Evolutionary conservation across 2,888 invertebrate species (phyloP), one percentile per base, ranked within the genome.

Genomic region (Standfussiana lucernea): DNA sequence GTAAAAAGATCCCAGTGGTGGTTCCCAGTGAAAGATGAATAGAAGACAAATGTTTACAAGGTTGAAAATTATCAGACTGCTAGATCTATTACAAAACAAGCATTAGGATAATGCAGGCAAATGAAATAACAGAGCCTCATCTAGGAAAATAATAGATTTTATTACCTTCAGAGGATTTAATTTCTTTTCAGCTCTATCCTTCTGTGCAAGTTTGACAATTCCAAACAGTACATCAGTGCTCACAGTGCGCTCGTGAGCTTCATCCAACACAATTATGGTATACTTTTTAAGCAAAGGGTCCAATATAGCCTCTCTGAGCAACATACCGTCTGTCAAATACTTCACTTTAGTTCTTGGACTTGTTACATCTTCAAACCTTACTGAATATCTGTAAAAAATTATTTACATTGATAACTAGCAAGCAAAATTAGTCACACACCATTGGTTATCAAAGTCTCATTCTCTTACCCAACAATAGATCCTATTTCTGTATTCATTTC

Each of bases 201-300:
- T 97, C 92, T 99, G 99, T 0, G 99, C 99, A 86, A 98, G 97
- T 93, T 99, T 99, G 0, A 99, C 98, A 89, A 99, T 98, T 0
- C 99, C 99, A 95, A 99, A 98, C 1, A 99, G 96, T 0, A 99
- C 98, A 96, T 99, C 99, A 6, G 99, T 99, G 90, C 98, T 98
- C 0, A 99, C 98, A 4, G 99, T 99, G 64, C 99, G 97, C 93
- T 99, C 99, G 93, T 99, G 99, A 50, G 99, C 99, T 94, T 99
- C 99, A 93, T 99, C 99, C 85, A 99, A 95, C 90, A 99, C 98
- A 35, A 99, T 97, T 24, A 98, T 97, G 42, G 98, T 97, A 93
- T 99, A 99, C 84, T 98, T 97, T 80, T 97, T 97, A 5, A 99
- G 93, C 59, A 98, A 93, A 15, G 98, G 97, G 94, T 99, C 98